Conservation (phyloP, 1,140 invertebrate genomes). For the Drosophila nigrodunni region DNA sequence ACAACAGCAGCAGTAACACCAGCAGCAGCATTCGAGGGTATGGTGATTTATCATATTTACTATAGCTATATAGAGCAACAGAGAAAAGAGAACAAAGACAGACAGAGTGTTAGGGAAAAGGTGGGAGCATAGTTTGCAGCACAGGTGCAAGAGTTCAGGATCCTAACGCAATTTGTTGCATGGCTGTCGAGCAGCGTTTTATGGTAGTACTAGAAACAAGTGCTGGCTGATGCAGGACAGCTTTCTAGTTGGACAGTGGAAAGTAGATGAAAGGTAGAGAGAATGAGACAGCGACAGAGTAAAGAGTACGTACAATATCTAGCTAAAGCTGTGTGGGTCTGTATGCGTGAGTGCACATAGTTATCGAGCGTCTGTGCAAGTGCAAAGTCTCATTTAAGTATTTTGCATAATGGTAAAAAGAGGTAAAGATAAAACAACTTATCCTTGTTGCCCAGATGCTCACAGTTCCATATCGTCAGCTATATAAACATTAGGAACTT, state of each 20-base stretch:
- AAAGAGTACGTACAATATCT: neutral
- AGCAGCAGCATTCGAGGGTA: conserved; percentile 30
- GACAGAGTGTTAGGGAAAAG: conserved; percentile 1
- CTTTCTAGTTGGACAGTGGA: conserved; percentile 18
- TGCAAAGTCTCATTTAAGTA: conserved; percentile 66
- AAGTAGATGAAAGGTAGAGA: neutral
- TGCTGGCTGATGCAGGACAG: conserved; percentile 16
- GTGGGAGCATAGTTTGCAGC: conserved; percentile 37
- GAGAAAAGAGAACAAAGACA: conserved; percentile 10
- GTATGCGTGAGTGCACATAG: conserved; percentile 8
- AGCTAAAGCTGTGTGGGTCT: conserved; percentile 10
- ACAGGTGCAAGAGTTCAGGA: conserved; percentile 77
- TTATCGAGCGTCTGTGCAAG: conserved; percentile 22
- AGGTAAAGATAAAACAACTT: conserved; percentile 30
- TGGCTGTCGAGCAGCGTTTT: conserved; percentile 72
- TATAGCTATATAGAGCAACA: conserved; percentile 47
- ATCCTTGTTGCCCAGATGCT: conserved; percentile 1
- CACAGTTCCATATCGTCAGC: conserved; percentile 12
- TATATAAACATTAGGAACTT: conserved; percentile 6
- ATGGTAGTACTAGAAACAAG: conserved; percentile 60
- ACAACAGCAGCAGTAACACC: conserved; percentile 40
- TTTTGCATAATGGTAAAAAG: conserved; percentile 66
- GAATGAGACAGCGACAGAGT: neutral
- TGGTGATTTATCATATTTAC: conserved; percentile 81
- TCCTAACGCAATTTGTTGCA: conserved; percentile 79